phyloP scores from a whole-genome alignment of 2,797 vertebrate genomes.

The Ataeniobius toweri region DNA sequence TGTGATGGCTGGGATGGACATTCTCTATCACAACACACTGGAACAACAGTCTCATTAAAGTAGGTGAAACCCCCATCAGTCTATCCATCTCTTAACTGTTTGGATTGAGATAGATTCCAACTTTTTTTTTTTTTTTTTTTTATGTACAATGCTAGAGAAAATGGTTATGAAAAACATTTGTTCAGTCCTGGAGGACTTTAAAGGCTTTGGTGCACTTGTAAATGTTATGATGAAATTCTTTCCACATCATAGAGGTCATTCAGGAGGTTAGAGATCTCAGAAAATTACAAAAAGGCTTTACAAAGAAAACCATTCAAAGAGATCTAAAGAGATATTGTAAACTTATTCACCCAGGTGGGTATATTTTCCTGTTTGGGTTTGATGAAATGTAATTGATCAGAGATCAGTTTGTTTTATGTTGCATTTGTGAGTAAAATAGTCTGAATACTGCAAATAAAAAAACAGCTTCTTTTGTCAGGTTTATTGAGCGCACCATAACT shows the following conservation, averaged over 20 bases:
- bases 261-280: neutral
- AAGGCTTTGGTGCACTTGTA: neutral
- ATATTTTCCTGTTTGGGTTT: neutral
- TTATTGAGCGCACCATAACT: slow-evolving; percentile 22
- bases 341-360: neutral
- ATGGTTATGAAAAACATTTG: neutral
- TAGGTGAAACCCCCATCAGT: neutral
- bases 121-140: neutral
- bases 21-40: neutral
- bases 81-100: neutral
- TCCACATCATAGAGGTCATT: neutral
- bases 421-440: neutral
- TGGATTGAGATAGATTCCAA: neutral
- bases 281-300: neutral
- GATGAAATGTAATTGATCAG: neutral
- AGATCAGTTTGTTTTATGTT: neutral
- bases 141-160: neutral
- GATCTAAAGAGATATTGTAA: neutral
- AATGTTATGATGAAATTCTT: neutral
- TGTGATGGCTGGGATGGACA: neutral
- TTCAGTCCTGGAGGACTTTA: neutral
- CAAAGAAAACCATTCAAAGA: neutral
- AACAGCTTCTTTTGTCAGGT: neutral
- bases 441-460: neutral
- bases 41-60: neutral